Evolutionary conservation across 2,113 vertebrate genomes (phyloP), one percentile per base, ranked within the genome.

Genomic region (Pycnonotus jocosus): DNA sequence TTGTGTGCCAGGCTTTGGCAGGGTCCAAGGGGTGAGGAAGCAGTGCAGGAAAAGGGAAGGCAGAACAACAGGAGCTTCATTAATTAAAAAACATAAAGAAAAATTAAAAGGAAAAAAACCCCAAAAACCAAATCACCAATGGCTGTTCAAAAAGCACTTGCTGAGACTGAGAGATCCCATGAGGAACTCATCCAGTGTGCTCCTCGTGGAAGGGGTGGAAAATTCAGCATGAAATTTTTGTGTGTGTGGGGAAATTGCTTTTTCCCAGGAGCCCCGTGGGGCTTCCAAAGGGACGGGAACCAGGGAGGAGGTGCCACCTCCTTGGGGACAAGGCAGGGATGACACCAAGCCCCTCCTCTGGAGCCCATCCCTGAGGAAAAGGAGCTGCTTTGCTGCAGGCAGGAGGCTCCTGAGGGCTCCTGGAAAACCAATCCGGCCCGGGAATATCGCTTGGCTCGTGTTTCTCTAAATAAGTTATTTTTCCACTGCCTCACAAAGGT

Each of bases 391-490:
- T 31, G 85, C 81, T 33, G 30, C 0, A 18, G 74, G 78, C 65
- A 40, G 82, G 73, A 45, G 81, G 54, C 76, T 83, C 91, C 90
- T 38, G 71, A 76, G 37, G 86, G 77, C 92, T 68, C 56, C 56
- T 1, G 60, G 95, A 70, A 98, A 98, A 96, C 95, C 81, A 96
- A 97, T 87, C 93, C 79, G 17, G 80, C 71, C 68, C 25, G 72
- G 94, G 82, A 97, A 78, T 81, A 81, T 96, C 93, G 80, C 93
- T 16, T 17, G 37, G 81, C 84, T 56, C 95, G 92, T 79, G 88
- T 95, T 95, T 95, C 96, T 97, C 93, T 92, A 92, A 96, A 94
- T 85, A 96, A 94, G 84, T 80, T 87, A 77, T 96, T 97, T 96
- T 97, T 94, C 97, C 89, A 93, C 91, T 81, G 74, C 88, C 95